A percentile compares a stretch with the other conserved stretches of the same genome.
phyloP scores from a whole-genome alignment of 2,113 vertebrate species.

The Brachyhypopomus occidentalis region DNA sequence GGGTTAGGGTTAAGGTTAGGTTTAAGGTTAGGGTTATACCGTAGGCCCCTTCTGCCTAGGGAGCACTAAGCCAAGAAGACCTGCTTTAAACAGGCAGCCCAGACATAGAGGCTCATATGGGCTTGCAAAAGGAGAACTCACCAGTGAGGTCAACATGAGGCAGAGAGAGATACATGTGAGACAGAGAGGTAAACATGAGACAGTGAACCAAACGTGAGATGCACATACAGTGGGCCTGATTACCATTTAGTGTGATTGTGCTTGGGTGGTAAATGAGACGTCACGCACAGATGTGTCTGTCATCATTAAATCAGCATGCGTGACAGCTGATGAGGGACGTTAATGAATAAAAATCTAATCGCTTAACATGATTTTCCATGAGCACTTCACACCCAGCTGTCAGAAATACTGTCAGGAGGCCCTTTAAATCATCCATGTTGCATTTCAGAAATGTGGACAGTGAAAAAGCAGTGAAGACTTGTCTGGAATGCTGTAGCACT shows the following conservation, averaged over 20 bases:
- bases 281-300: not conserved
- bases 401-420: not conserved
- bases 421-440: not conserved
- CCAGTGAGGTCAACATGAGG: not conserved
- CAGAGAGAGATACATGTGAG: not conserved
- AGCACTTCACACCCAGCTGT: conserved; percentile 17
- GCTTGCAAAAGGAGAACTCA: not conserved
- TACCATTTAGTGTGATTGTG: not conserved
- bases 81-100: not conserved
- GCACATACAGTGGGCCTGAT: not conserved
- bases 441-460: not conserved
- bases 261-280: conserved; percentile 30
- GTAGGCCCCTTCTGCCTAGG: conserved; percentile 23
- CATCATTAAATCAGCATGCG: conserved; percentile 26
- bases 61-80: conserved; percentile 29
- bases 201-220: not conserved
- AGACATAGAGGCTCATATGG: not conserved
- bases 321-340: conserved; percentile 25
- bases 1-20: no score
- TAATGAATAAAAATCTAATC: conserved; percentile 42
- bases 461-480: not conserved
- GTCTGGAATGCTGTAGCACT: not conserved
- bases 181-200: not conserved
- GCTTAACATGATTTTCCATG: conserved; percentile 1
- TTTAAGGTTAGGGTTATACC: no score